Evolutionary conservation across 92 coral and sea anemone species (phyloP), one percentile per base, ranked within the genome.

Genomic region (Parazoanthus swiftii): DNA sequence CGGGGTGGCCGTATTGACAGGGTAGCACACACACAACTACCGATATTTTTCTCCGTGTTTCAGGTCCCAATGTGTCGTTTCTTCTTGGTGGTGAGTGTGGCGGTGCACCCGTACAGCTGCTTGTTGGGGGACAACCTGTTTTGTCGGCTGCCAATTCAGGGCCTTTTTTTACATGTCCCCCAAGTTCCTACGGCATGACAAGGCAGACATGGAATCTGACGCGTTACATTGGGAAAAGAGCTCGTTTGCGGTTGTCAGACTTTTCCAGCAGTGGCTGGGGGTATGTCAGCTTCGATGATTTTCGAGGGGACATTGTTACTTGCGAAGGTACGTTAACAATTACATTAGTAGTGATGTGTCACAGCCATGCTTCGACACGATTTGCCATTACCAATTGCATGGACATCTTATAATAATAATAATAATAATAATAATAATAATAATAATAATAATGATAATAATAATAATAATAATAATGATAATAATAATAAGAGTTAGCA

Each of bases 211-310:
- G 82, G 82, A 25, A 79, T 50, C 0, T 79, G 18, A n/a, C 9
- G 16, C 51, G 20, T n/a, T 79, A 44, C 82, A 79, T 44, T 20
- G 82, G 82, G 1, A 79, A 79, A 25, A 80, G 2, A 51, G 83
- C 83, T 51, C 83, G 70, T 10, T 51, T 80, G 38, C 68, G 70
- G 15, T 50, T 80, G 43, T 23, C 14, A 50, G 83, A 80, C 70
- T 80, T 80, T 80, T 80, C 70, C 44, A 80, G 83, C 14, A 15
- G 68, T 0, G 29, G n/a, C 68, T 80, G 83, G 83, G 83, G 83
- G 18, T 46, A 51, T 54, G 43, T 51, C 38, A 80, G 83, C 4
- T 80, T 80, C 33, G 83, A 80, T 6, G 83, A 80, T 48, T 80
- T 80, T 54, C 83, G 71, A 56, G 83, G 83, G 21, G 71, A 26